Evolutionary conservation across 2,888 invertebrate genomes (phyloP), one percentile per base, ranked within the genome.

Genomic region (Cheilosia impressa): DNA sequence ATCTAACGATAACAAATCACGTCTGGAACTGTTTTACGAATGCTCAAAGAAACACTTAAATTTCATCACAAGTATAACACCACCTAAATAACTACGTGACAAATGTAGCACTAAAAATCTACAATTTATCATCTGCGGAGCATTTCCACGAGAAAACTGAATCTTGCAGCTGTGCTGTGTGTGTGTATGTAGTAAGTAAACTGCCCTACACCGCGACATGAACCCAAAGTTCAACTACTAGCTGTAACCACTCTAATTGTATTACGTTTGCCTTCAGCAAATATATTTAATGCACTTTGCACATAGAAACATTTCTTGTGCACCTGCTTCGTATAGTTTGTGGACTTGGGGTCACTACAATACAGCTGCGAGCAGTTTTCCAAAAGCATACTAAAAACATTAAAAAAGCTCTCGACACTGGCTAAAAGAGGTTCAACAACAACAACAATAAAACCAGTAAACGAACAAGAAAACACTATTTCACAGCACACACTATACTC

Each of bases 241-340:
- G 22, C 50, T 52, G 47, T 76, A 73, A 83, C 72, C 52, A 34
- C 53, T 73, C 78, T 72, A 78, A 83, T 79, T 84, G 73, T 65
- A 75, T 69, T 84, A 63, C 65, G 47, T 65, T 79, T 53, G 58
- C 73, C 75, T 82, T 75, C 83, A 79, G 66, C 72, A 45, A 24
- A 24, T 24, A 52, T 24, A 52, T 52, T 24, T 24, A 52, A 27
- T 84, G 83, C 78, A 75, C 68, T 63, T 75, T 78, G 73, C 50
- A 47, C 68, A 60, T 57, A 68, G 58, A 52, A 57, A 79, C 53
- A 41, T 55, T 79, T 57, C 38, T 41, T 79, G 31, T 38, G 38
- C 84, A 80, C 80, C 75, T 79, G 75, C 60, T 41, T 17, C 31
- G 17, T 38, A 13, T 4, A 13, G 38, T 4, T 38, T 13, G 13